These are phyloP conservation scores for Acanthosoma haemorrhoidale DNA, from an alignment of 2,888 invertebrate species.

Conservation along the genomic window DNA sequence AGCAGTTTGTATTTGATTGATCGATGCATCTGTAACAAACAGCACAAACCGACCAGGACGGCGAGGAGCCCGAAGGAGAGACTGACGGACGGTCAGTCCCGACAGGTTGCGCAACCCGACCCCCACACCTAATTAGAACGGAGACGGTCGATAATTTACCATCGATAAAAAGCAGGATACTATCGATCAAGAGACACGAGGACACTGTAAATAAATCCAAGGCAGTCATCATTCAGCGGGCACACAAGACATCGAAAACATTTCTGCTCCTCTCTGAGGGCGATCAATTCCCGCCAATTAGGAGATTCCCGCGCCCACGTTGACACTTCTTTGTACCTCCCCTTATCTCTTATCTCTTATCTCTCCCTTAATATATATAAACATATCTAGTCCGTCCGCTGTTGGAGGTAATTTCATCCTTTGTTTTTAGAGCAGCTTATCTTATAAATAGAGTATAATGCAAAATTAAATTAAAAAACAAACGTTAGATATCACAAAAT, in stretches of 20 bases:
- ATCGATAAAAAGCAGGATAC: background rate
- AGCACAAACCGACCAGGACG: too few relatives aligned
- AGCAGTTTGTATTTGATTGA: too few relatives aligned
- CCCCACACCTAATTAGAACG: slow-evolving; percentile 10
- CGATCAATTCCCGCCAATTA: background rate
- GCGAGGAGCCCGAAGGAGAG: background rate
- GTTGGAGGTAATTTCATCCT: too few relatives aligned
- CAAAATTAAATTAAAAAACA: too few relatives aligned
- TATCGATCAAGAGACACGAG: background rate
- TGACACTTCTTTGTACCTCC: too few relatives aligned
- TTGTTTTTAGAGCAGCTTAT: too few relatives aligned
- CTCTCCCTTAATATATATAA: too few relatives aligned
- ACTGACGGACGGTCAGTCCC: background rate
- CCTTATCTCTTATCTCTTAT: too few relatives aligned
- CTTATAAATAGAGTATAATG: too few relatives aligned
- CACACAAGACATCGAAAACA: background rate
- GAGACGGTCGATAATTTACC: background rate
- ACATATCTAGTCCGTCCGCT: too few relatives aligned
- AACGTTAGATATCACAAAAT: too few relatives aligned
- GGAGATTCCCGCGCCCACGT: background rate
- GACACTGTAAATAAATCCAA: slow-evolving; percentile 10
- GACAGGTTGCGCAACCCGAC: slow-evolving; percentile 3
- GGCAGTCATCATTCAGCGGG: background rate
- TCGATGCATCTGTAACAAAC: too few relatives aligned
- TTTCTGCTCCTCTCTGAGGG: slow-evolving; percentile 6